Conservation (phyloP, 2,797 vertebrate genomes). For the Falco naumanni region DNA sequence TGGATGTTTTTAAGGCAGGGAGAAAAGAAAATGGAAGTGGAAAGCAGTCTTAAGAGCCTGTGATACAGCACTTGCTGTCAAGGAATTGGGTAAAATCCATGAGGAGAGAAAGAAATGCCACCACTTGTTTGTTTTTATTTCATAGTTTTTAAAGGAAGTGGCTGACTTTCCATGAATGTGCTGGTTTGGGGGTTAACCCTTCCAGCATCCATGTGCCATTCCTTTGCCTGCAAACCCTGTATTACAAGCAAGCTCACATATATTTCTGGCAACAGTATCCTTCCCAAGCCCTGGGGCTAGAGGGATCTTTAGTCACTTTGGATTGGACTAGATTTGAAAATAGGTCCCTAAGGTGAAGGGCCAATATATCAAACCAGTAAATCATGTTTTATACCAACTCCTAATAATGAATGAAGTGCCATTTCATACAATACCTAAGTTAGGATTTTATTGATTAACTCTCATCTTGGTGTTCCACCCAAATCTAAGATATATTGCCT, state of each 20-base stretch:
- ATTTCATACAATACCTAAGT: constrained; percentile 94
- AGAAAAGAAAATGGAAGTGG: background rate
- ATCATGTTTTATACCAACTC: constrained; percentile 77
- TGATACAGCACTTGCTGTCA: background rate
- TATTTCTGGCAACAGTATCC: constrained; percentile 40
- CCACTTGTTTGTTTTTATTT: background rate
- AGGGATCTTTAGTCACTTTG: constrained; percentile 71
- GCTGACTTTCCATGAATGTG: background rate
- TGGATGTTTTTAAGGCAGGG: background rate
- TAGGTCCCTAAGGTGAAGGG: constrained; percentile 74
- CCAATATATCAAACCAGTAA: constrained; percentile 75
- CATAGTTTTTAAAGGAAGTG: background rate
- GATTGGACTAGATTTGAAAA: constrained; percentile 73
- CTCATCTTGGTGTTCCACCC: constrained; percentile 91
- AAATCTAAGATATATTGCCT: constrained; percentile 92
- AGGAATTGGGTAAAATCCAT: fast-evolving
- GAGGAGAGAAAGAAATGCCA: background rate
- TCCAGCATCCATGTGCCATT: background rate
- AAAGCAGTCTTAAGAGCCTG: background rate
- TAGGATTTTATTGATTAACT: constrained; percentile 95
- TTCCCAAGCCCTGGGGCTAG: constrained; percentile 46
- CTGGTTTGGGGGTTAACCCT: background rate
- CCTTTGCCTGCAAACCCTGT: background rate
- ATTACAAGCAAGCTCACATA: background rate
- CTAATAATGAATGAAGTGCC: constrained; percentile 93